These are phyloP conservation scores for Agapornis canus DNA, from an alignment of 2,797 vertebrate species.

Conservation along the genomic window DNA sequence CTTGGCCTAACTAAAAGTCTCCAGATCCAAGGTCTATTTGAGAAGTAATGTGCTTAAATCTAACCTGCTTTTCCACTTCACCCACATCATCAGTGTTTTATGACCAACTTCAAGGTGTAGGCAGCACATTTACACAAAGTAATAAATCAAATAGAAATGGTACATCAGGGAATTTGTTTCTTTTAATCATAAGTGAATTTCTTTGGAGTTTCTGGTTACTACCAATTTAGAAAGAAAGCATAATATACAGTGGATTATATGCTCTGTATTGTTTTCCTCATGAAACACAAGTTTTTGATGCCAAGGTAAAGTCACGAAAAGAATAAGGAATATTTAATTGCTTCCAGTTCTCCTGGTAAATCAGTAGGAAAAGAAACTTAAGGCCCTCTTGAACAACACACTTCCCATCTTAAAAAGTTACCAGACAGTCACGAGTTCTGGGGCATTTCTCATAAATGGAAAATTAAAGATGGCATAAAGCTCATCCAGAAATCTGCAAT, in stretches of 20 bases:
- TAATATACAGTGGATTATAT: not conserved
- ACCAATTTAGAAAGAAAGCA: not conserved
- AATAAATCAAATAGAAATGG: constrained; percentile 27
- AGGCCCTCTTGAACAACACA: not conserved
- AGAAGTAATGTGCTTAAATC: not conserved
- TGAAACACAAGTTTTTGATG: constrained; percentile 3
- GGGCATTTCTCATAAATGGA: not conserved
- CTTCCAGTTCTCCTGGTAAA: constrained; percentile 14
- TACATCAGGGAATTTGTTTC: not conserved
- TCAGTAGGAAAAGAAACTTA: not conserved
- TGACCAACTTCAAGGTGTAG: not conserved
- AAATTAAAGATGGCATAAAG: not conserved
- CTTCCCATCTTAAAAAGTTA: not conserved
- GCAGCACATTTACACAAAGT: not conserved
- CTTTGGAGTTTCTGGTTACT: not conserved
- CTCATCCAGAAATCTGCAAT: not conserved
- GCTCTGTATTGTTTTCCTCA: not conserved
- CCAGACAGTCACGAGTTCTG: not conserved
- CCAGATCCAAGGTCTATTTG: not conserved
- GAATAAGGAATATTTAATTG: not conserved
- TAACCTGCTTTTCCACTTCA: constrained; percentile 34
- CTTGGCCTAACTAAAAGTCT: not conserved
- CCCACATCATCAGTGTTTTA: not conserved
- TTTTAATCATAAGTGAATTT: constrained; percentile 1
- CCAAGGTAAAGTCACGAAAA: not conserved